Conservation (phyloP, 1,140 invertebrate species). For the Lepidostoma basale region DNA sequence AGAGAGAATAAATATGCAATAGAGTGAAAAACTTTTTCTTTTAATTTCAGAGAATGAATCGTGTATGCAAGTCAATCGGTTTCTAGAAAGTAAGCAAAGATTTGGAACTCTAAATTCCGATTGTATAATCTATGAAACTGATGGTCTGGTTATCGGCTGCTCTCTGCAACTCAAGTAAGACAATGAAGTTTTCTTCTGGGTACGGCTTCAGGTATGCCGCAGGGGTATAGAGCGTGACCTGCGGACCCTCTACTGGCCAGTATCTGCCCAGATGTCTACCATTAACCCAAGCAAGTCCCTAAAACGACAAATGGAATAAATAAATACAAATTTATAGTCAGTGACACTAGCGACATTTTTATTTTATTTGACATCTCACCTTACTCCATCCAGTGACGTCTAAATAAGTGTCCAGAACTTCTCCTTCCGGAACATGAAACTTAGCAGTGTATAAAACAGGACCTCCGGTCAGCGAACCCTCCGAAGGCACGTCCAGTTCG, state of each 20-base stretch:
- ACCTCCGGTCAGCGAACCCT: too few relatives aligned
- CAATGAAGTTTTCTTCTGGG: conserved; percentile 51
- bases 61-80: too few relatives aligned
- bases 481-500: conserved; percentile 18
- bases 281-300: conserved; percentile 76
- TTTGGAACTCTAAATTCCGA: conserved; percentile 13
- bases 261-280: conserved; percentile 77
- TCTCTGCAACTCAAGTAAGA: conserved; percentile 53
- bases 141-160: conserved; percentile 27
- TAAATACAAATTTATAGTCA: too few relatives aligned
- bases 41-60: too few relatives aligned
- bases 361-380: conserved; percentile 49
- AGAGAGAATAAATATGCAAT: too few relatives aligned
- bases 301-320: conserved; percentile 32
- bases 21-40: too few relatives aligned
- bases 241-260: conserved; percentile 77
- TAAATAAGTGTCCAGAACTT: conserved; percentile 70
- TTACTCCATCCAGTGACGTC: conserved; percentile 72
- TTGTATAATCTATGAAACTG: background rate
- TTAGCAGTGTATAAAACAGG: conserved; percentile 51
- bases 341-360: too few relatives aligned
- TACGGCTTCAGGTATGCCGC: conserved; percentile 52
- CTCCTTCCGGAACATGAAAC: conserved; percentile 45
- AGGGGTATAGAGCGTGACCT: conserved; percentile 78
- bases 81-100: too few relatives aligned